Conservation (phyloP, 2,113 vertebrate species). For the Daphoenositta chrysoptera region DNA sequence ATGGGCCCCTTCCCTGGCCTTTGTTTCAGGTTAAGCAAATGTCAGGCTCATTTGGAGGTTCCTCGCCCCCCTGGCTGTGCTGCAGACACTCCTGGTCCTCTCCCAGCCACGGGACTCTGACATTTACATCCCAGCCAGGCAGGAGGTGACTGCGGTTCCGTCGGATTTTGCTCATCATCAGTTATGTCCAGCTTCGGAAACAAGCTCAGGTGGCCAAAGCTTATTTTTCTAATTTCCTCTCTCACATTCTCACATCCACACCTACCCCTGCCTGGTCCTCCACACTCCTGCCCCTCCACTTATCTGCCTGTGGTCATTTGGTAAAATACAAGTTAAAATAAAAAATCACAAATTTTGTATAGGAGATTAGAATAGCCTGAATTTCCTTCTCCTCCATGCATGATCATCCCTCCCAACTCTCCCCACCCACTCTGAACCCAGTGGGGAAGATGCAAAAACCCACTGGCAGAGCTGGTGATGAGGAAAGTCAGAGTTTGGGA, state of each 20-base stretch:
- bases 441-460: neutral
- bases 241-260: neutral
- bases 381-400: neutral
- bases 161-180: neutral
- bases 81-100: neutral
- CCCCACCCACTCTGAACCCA: neutral
- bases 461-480: neutral
- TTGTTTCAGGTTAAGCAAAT: conserved; percentile 69
- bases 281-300: neutral
- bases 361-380: neutral
- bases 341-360: neutral
- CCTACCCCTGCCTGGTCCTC: neutral
- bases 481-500: neutral
- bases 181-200: neutral
- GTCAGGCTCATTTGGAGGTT: conserved; percentile 55
- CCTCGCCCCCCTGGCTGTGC: neutral
- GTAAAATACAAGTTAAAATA: neutral
- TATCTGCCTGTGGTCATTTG: neutral
- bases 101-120: conserved; percentile 48
- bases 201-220: neutral
- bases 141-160: neutral
- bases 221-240: neutral
- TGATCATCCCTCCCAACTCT: neutral
- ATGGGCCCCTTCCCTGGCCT: neutral
- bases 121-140: conserved; percentile 39